Evolutionary conservation across 2,797 vertebrate species (phyloP).

Genomic region (Fistularia tabacaria): DNA sequence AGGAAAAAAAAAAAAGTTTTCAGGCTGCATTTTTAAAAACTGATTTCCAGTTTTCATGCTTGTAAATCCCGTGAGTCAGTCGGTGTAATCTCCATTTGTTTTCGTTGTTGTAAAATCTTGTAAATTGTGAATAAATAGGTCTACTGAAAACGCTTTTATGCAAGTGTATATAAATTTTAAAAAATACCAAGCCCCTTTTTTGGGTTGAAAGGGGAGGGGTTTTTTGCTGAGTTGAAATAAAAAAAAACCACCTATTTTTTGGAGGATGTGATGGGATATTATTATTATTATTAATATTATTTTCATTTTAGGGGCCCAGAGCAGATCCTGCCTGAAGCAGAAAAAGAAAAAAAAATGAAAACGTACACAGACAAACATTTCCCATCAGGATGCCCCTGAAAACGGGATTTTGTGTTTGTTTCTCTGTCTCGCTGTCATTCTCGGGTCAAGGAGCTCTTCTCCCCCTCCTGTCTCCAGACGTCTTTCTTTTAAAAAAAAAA

Average conservation of each 20-base stretch:
- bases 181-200: conserved; percentile 50
- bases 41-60: conserved; percentile 77
- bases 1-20: conserved; percentile 57
- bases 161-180: conserved; percentile 83
- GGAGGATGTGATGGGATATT: conserved; percentile 5
- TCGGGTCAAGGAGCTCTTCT: too few species aligned
- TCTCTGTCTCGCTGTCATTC: too few species aligned
- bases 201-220: conserved; percentile 64
- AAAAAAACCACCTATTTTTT: conserved; percentile 26
- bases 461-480: too few species aligned
- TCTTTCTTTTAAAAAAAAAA: too few species aligned
- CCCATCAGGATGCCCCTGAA: too few species aligned
- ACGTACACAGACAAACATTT: too few species aligned
- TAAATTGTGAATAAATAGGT: conserved; percentile 89
- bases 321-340: too few species aligned
- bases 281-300: too few species aligned
- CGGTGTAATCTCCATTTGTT: conserved; percentile 77
- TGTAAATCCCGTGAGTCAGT: conserved; percentile 82
- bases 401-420: too few species aligned
- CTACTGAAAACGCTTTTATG: conserved; percentile 72
- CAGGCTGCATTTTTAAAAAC: conserved; percentile 60
- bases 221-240: conserved; percentile 2
- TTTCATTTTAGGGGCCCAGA: too few species aligned
- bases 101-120: conserved; percentile 85
- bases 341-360: too few species aligned